Conservation (phyloP, 37 sponge, comb jelly and placozoan species). For the Spongilla lacustris region DNA sequence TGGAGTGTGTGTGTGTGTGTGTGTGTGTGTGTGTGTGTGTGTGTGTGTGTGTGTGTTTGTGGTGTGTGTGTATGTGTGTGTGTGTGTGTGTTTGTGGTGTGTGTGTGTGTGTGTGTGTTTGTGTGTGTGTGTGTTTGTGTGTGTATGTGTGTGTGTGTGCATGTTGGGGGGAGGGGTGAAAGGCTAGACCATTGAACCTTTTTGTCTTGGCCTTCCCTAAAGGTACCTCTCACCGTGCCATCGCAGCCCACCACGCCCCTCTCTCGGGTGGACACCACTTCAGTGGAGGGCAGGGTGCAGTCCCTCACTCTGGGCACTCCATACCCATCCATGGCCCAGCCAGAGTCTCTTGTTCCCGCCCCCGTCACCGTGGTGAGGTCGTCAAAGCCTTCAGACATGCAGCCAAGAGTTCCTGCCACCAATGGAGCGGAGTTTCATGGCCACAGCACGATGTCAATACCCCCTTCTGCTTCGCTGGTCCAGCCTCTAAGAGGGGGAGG, state of each 20-base stretch:
- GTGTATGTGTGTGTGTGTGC: too few species aligned
- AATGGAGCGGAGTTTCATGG: background rate
- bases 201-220: background rate
- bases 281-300: background rate
- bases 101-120: too few species aligned
- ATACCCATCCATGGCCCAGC: conserved; percentile 4
- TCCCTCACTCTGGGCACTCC: background rate
- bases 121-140: too few species aligned
- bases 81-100: background rate
- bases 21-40: too few species aligned
- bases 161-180: too few species aligned
- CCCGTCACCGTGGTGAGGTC: conserved; percentile 42
- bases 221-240: conserved; percentile 81
- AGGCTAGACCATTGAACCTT: background rate
- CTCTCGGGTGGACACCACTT: background rate
- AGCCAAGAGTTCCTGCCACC: background rate
- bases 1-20: background rate
- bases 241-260: conserved; percentile 68
- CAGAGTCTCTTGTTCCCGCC: conserved; percentile 41
- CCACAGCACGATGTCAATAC: background rate
- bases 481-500: background rate
- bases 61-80: background rate
- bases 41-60: too few species aligned
- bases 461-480: background rate
- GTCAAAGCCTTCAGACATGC: background rate